Percentiles rank a stretch among this genome's conserved stretches.
Evolutionary conservation across 2,113 vertebrate species (phyloP).

Genomic region (Rhabdomys dilectus): DNA sequence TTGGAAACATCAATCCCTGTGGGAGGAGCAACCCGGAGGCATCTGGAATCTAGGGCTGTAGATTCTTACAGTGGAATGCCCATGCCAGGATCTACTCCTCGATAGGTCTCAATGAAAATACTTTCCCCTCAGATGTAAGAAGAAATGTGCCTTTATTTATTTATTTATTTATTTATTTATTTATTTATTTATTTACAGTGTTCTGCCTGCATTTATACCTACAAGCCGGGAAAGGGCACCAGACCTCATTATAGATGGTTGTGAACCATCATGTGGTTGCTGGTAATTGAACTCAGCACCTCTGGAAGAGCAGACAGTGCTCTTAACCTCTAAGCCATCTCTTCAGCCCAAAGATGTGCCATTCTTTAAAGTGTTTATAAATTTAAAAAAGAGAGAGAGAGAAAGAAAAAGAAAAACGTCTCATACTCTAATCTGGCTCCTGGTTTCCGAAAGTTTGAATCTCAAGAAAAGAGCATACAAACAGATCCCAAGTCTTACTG

Average conservation of each 20-base stretch:
- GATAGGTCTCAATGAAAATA: neutral
- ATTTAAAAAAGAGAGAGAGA: neutral
- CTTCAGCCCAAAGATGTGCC: neutral
- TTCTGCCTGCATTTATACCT: too few relatives aligned
- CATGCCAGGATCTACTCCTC: accelerated
- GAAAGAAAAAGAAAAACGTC: neutral
- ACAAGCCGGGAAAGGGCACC: too few relatives aligned
- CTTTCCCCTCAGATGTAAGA: neutral
- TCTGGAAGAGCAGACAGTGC: too few relatives aligned
- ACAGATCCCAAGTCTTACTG: conserved; percentile 61
- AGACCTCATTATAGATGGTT: too few relatives aligned
- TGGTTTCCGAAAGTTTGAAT: conserved; percentile 78
- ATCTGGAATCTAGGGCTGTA: accelerated
- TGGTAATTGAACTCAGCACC: too few relatives aligned
- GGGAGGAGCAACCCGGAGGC: neutral
- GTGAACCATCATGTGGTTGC: too few relatives aligned
- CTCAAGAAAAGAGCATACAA: conserved; percentile 75
- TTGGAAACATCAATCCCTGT: neutral
- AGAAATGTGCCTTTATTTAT: neutral
- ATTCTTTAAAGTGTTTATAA: conserved; percentile 18
- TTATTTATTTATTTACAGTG: too few relatives aligned
- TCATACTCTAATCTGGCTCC: neutral
- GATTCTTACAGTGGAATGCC: too few relatives aligned
- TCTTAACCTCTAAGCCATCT: too few relatives aligned
- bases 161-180: too few relatives aligned